phyloP scores from a whole-genome alignment of 2,797 vertebrate species.

The Chiropotes sagulatus region DNA sequence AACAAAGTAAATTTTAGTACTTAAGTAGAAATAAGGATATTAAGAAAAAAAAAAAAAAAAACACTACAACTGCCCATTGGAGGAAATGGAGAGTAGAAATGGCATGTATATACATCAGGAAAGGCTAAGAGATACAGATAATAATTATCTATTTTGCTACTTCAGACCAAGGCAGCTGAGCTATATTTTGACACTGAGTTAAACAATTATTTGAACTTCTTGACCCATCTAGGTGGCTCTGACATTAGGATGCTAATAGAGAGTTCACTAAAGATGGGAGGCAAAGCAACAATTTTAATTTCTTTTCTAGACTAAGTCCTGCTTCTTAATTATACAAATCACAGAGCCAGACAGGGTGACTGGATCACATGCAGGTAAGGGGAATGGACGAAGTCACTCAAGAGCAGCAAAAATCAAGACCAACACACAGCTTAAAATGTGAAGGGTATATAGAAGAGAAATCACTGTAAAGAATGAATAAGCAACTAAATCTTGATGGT shows the following conservation, averaged over 20 bases:
- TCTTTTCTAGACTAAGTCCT: constrained; percentile 20
- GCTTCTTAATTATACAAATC: background rate
- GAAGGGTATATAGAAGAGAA: background rate
- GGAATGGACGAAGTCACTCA: background rate
- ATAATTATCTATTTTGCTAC: background rate
- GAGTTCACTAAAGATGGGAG: background rate
- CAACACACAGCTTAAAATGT: background rate
- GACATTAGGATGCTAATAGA: background rate
- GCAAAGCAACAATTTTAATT: background rate
- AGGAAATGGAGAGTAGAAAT: background rate
- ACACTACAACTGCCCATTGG: background rate
- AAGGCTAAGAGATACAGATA: background rate
- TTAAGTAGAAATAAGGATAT: background rate
- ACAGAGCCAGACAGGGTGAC: background rate
- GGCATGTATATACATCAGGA: background rate
- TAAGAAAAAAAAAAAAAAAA: background rate
- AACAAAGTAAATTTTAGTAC: background rate
- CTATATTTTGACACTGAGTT: background rate
- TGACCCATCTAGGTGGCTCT: background rate
- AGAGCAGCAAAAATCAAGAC: background rate
- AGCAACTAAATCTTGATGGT: background rate
- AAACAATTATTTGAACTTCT: background rate
- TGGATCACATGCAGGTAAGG: background rate
- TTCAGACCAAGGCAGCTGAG: background rate
- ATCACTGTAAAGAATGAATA: background rate